A percentile compares a stretch with the other conserved stretches of the same genome.
These are phyloP conservation scores for Hydrolagus colliei DNA, from an alignment of 2,797 vertebrate genomes.

Conservation along the genomic window DNA sequence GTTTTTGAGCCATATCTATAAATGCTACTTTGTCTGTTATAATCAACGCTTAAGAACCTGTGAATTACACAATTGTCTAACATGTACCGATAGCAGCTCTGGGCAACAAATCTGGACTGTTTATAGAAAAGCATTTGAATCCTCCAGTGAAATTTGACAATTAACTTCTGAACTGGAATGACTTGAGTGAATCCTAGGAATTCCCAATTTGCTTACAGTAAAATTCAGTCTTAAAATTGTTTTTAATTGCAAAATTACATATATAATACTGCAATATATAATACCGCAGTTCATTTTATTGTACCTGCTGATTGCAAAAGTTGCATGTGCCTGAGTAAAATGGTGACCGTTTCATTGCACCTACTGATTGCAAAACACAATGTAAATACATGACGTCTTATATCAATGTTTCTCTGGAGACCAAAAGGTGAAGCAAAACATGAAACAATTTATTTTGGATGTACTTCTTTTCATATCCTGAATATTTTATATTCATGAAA, in stretches of 20 bases:
- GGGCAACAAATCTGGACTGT: neutral
- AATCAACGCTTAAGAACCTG: neutral
- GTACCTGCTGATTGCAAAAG: neutral
- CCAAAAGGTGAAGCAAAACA: slow-evolving; percentile 23
- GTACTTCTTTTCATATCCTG: slow-evolving; percentile 19
- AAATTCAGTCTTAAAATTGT: neutral
- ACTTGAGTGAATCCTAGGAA: neutral
- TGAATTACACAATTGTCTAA: neutral
- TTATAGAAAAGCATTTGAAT: neutral
- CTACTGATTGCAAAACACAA: slow-evolving; percentile 2
- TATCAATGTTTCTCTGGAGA: slow-evolving; percentile 17
- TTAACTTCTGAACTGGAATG: neutral
- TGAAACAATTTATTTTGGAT: slow-evolving; percentile 9
- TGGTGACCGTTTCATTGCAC: neutral
- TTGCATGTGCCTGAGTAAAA: too few species aligned
- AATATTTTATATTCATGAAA: slow-evolving; percentile 23
- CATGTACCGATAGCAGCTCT: neutral
- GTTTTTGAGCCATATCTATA: neutral
- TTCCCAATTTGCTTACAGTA: neutral
- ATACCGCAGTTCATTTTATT: neutral
- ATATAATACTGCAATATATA: neutral
- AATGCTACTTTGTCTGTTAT: neutral
- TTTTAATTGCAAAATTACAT: neutral
- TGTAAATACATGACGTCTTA: slow-evolving; percentile 4
- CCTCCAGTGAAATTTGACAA: neutral